Evolutionary conservation across 2,888 invertebrate species (phyloP), one percentile per base, ranked within the genome.

Genomic region (Morpho deidamia): DNA sequence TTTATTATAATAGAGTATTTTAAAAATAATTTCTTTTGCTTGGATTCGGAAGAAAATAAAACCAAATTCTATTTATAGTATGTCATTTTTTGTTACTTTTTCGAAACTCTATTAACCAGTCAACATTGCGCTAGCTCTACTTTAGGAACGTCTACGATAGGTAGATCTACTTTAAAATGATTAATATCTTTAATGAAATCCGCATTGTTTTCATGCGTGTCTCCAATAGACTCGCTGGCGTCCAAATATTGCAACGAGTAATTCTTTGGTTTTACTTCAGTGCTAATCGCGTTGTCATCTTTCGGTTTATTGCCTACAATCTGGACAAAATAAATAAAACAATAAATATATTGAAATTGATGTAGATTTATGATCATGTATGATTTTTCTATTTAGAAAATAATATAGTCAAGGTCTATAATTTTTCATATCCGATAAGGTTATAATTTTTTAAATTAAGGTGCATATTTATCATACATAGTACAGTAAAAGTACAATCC

Each of bases 241-340:
- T 79, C 77, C 2, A 83, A 48, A 61, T 78, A 82, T 0, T 66
- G 65, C 0, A 88, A 68, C 0, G 61, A 56, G 64, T 77, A 83
- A 43, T 71, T 63, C 48, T 74, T 73, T 0, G 59, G 38, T 2
- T 58, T 53, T 0, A 11, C 56, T 0, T 62, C 63, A 7, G 58
- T 53, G 0, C 58, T 46, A 10, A 60, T 65, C 12, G 60, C 63
- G 45, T 64, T 67, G 48, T 56, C 58, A 32, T 64, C 60, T 49
- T 62, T 67, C 0, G 68, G 61, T 53, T 78, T 75, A 70, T 86
- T 76, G 23, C 89, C 89, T 70, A 81, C 78, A 54, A 90, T 65
- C 84, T 87, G 62, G 3, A 38, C 11, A 10, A 11, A 39, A 39
- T 11, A 39, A 7, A 11, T 8, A 38, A 38, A 7, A n/a, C n/a